Conservation (phyloP, 2,113 vertebrate genomes). For the Nycticorax nycticorax region DNA sequence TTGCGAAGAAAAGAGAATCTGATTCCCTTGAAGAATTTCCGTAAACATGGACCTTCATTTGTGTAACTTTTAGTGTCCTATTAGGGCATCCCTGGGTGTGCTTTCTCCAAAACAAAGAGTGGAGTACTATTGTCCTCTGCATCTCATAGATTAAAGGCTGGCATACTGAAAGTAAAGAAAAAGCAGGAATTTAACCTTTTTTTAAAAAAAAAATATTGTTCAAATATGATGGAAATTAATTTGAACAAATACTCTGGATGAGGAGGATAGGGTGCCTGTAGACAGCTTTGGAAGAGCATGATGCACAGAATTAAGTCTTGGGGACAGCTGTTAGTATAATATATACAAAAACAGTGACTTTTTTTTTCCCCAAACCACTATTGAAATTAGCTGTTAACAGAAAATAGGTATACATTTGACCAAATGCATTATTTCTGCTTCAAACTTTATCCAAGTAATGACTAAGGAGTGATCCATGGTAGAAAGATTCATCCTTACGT, state of each 20-base stretch:
- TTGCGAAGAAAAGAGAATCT: background rate
- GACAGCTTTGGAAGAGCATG: background rate
- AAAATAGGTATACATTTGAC: background rate
- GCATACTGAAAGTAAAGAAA: background rate
- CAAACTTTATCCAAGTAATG: background rate
- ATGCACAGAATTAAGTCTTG: background rate
- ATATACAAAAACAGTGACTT: background rate
- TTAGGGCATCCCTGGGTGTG: background rate
- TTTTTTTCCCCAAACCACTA: background rate
- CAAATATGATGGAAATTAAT: background rate
- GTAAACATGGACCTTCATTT: background rate
- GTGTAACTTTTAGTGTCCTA: background rate
- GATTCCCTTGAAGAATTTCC: background rate
- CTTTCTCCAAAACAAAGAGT: background rate
- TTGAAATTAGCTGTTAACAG: background rate
- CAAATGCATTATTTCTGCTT: background rate
- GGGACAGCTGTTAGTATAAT: background rate
- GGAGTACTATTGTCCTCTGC: background rate
- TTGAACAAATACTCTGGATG: background rate
- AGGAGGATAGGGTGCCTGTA: background rate
- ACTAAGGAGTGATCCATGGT: background rate
- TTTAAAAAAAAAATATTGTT: background rate
- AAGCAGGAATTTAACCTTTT: background rate
- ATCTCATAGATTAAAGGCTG: background rate
- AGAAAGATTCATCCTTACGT: background rate